Percentiles rank a stretch among this genome's conserved stretches.
These are phyloP conservation scores for Platycheirus albimanus DNA, from an alignment of 2,888 invertebrate genomes.

Conservation along the genomic window DNA sequence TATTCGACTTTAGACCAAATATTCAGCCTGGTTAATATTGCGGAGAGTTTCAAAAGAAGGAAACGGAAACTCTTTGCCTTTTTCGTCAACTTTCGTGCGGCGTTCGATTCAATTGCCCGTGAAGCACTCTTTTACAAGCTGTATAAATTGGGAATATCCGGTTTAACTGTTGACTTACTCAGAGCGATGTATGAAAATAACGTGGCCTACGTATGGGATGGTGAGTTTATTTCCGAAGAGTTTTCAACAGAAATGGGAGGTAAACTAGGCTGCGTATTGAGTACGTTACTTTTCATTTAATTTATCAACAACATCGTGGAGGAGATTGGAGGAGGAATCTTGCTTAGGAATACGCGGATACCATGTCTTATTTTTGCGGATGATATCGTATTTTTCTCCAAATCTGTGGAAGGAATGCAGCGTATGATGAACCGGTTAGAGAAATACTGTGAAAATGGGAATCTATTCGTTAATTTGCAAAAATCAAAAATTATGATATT, in stretches of 20 bases:
- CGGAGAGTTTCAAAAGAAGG: slow-evolving; percentile 1
- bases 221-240: not conserved
- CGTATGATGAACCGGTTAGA: no score
- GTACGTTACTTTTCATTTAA: not conserved
- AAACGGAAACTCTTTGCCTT: not conserved
- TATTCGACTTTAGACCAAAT: slow-evolving; percentile 5
- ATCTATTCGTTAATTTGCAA: no score
- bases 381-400: no score
- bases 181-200: not conserved
- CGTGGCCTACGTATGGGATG: not conserved
- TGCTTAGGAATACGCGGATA: no score
- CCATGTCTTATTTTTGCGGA: no score
- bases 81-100: not conserved
- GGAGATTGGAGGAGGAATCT: not conserved
- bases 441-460: no score
- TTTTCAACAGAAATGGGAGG: not conserved
- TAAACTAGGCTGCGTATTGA: not conserved
- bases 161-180: no score
- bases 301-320: not conserved
- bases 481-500: no score
- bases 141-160: not conserved
- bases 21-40: not conserved
- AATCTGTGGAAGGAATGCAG: no score
- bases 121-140: not conserved
- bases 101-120: not conserved